These are phyloP conservation scores for Cerceris rybyensis DNA, from an alignment of 2,888 invertebrate species.

Conservation along the genomic window DNA sequence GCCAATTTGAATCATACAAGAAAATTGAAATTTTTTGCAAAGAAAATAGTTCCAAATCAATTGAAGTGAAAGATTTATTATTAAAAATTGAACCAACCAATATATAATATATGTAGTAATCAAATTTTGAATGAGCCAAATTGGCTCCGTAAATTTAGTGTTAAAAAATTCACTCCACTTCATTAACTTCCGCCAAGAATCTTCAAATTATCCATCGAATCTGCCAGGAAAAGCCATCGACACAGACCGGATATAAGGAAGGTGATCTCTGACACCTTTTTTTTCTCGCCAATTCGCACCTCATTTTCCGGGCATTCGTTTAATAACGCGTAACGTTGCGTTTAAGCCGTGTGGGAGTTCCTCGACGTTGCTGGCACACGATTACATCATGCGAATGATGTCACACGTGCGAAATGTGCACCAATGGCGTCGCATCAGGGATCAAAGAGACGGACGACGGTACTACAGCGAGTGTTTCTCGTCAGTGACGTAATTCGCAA, in stretches of 20 bases:
- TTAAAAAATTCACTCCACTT: too few relatives aligned
- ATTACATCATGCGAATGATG: constrained; percentile 77
- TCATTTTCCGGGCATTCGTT: constrained; percentile 28
- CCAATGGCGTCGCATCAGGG: constrained; percentile 41
- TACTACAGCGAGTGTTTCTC: not conserved
- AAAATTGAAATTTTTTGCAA: too few relatives aligned
- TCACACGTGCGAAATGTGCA: constrained; percentile 73
- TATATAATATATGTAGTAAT: too few relatives aligned
- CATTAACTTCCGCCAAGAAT: too few relatives aligned
- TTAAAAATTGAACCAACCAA: too few relatives aligned
- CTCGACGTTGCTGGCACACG: constrained; percentile 36
- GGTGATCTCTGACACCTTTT: constrained; percentile 4
- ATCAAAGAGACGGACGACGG: constrained; percentile 8
- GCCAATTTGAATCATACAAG: too few relatives aligned
- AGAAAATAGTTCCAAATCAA: too few relatives aligned
- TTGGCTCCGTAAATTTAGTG: too few relatives aligned
- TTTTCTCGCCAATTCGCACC: not conserved
- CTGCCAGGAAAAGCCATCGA: not conserved
- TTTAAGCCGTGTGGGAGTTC: constrained; percentile 48
- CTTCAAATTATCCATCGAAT: not conserved
- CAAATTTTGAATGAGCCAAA: too few relatives aligned
- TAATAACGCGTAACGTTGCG: constrained; percentile 40
- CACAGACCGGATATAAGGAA: constrained; percentile 1
- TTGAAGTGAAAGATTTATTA: too few relatives aligned
- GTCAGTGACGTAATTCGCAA: constrained; percentile 6